Conservation (phyloP, 2,797 vertebrate species). For the Thripadectes ignobilis region DNA sequence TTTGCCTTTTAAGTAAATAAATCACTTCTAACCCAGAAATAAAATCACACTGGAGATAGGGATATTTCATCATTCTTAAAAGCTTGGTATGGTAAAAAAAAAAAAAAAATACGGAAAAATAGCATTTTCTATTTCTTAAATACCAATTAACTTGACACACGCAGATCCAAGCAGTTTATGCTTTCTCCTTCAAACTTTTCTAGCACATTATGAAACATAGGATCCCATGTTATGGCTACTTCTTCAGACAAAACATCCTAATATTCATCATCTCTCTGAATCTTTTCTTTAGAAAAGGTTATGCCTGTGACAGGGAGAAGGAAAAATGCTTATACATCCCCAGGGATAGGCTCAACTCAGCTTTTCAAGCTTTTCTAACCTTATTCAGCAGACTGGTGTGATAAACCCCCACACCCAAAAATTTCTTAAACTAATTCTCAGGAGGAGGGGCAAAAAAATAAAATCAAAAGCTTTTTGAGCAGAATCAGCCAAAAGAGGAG, state of each 20-base stretch:
- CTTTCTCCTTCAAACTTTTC: background rate
- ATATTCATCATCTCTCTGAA: background rate
- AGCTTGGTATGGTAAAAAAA: background rate
- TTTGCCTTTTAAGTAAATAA: background rate
- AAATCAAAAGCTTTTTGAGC: background rate
- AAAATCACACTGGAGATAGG: background rate
- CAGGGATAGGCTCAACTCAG: background rate
- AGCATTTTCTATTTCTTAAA: background rate
- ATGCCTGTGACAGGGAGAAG: background rate
- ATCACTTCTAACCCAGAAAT: background rate
- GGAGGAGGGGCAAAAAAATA: background rate
- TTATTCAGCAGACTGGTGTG: background rate
- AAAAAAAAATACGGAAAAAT: background rate
- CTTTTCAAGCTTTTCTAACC: background rate
- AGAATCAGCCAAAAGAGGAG: background rate
- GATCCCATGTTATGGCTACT: background rate
- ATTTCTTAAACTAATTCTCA: background rate
- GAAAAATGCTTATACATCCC: background rate
- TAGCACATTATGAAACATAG: background rate
- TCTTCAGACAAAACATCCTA: background rate
- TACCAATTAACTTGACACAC: background rate
- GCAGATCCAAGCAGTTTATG: background rate
- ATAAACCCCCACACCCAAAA: background rate
- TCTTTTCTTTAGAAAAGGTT: background rate
- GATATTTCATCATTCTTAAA: background rate